A percentile compares a stretch with the other conserved stretches of the same genome.
Conservation (phyloP, 1,140 invertebrate genomes). For the Drosophila ohnishii region DNA sequence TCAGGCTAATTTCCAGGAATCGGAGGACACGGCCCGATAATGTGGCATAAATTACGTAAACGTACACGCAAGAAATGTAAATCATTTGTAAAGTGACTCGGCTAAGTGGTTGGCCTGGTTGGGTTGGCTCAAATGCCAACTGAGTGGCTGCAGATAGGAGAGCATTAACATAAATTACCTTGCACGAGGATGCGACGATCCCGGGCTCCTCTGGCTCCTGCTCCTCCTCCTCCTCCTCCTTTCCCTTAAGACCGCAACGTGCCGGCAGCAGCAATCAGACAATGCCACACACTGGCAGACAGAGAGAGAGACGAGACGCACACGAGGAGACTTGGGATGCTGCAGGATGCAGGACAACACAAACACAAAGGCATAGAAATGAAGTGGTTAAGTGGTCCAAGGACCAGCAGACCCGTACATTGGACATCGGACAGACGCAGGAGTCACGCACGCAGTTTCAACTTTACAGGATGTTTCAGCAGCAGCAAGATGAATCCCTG, state of each 20-base stretch:
- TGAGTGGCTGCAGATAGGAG: constrained; percentile 58
- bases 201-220: constrained; percentile 40
- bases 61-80: constrained; percentile 67
- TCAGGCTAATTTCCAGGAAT: constrained; percentile 9
- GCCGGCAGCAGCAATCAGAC: constrained; percentile 50
- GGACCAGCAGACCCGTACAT: constrained; percentile 42
- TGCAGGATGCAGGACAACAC: constrained; percentile 50
- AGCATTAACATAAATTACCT: constrained; percentile 80
- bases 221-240: constrained; percentile 28
- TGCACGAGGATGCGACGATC: constrained; percentile 56
- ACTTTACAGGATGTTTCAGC: constrained; percentile 78
- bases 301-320: constrained; percentile 12
- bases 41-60: constrained; percentile 70
- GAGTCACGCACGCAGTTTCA: constrained; percentile 50
- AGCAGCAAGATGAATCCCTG: constrained; percentile 70
- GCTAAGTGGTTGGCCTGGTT: constrained; percentile 38
- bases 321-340: constrained; percentile 18
- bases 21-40: constrained; percentile 46
- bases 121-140: constrained; percentile 20
- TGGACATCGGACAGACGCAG: constrained; percentile 37
- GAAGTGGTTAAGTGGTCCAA: constrained; percentile 75
- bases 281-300: constrained; percentile 32
- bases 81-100: constrained; percentile 75
- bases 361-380: constrained; percentile 70
- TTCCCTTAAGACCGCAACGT: constrained; percentile 39